Evolutionary conservation across 2,113 vertebrate genomes (phyloP), one percentile per base, ranked within the genome.

Genomic region (Catagonus wagneri): DNA sequence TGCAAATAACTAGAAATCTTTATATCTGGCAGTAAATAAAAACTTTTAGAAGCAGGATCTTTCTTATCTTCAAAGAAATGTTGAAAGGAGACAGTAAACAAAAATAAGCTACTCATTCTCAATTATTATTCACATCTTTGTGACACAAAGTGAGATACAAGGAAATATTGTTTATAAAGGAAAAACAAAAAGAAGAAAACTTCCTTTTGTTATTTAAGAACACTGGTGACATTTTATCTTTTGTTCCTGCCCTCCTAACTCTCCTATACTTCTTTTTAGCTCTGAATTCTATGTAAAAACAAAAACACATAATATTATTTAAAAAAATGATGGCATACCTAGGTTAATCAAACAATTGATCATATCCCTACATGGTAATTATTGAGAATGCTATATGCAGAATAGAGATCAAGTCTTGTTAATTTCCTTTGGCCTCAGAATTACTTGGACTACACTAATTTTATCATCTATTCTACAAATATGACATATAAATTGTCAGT

Each of bases 1-100:
- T 93, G 19, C 6, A 93, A 79, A 16, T 90, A 96, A 71, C 36
- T 7, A 74, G n/a, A 90, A 83, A 52, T 79, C 8, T 87, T n/a
- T n/a, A 15, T 58, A 58, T 6, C 8, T 87, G n/a, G 66, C 3
- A 71, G 2, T 54, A 61, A 81, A 56, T 58, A 54, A 44, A 69
- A 89, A 89, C 25, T 15, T 80, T 29, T n/a, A 76, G 27, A 93
- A 93, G 25, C 5, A 76, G 13, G 17, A 29, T 83, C 7, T 95
- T 87, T 32, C 25, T 34, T 13, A 50, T 74, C 17, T 52, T 50
- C 34, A 80, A 90, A 83, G 7, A 14, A 72, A 61, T 52, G 13
- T 32, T 76, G 12, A 80, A 66, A 6, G 69, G 9, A 27, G 1
- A 17, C 12, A 56, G 5, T 69, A 72, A 90, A 76, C 2, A 61